phyloP scores from a whole-genome alignment of 2,888 invertebrate genomes.

The Zygogramma bicolorata region DNA sequence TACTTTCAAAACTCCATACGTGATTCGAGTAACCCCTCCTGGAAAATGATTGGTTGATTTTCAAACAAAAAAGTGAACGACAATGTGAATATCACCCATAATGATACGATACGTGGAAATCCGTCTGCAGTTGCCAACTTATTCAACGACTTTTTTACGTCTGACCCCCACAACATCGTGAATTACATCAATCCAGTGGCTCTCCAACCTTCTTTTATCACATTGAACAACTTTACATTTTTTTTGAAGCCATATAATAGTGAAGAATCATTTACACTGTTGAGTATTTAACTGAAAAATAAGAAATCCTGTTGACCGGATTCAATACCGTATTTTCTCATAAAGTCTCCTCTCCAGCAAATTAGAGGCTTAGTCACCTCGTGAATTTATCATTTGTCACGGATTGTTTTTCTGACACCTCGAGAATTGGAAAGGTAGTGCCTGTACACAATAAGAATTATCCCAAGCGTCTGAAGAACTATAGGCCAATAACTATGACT shows the following conservation, averaged over 20 bases:
- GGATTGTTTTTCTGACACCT: too few relatives aligned
- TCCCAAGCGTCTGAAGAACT: neutral
- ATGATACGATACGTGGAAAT: neutral
- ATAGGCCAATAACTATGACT: neutral
- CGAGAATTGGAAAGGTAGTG: too few relatives aligned
- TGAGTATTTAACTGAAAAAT: neutral
- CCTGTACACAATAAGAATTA: neutral
- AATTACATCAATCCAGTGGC: neutral
- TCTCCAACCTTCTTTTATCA: neutral
- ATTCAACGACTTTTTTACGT: conserved; percentile 1
- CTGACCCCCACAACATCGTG: neutral
- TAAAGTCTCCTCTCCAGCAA: neutral
- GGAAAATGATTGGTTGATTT: neutral
- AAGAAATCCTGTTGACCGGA: neutral
- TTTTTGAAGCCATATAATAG: neutral
- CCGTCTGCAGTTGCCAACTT: neutral
- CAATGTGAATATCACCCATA: neutral
- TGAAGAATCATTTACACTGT: neutral
- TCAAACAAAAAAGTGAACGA: neutral
- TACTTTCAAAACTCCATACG: neutral
- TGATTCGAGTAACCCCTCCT: neutral
- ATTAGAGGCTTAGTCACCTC: too few relatives aligned
- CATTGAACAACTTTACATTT: neutral
- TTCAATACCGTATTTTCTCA: neutral
- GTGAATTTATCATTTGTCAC: too few relatives aligned